Evolutionary conservation across 2,797 vertebrate genomes (phyloP), one percentile per base, ranked within the genome.

Genomic region (Mormyrops attenuatus): DNA sequence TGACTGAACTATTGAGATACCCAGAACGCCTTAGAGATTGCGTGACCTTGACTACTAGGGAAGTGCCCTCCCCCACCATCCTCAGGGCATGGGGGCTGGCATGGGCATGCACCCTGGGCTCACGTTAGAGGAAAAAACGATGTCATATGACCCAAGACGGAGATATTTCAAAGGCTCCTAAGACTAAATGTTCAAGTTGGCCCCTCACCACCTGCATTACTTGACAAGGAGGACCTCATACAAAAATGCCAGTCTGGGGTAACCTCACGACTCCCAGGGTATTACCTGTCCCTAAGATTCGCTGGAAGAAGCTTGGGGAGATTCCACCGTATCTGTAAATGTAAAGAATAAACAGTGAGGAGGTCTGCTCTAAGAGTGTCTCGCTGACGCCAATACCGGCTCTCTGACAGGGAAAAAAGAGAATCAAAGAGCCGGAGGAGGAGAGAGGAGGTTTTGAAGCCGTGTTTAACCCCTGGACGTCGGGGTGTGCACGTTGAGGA

Each of bases 401-500:
- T 53, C 73, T 34, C 41, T 52, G 17, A 15, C 17, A 13, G 34
- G 17, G 22, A 1, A 7, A 89, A 66, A 90, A 92, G 84, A 92
- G 92, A 90, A 92, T 91, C 92, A 92, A 89, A 90, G 55, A 34
- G 73, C 17, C 38, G 15, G 41, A 44, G 73, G 89, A 85, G 49
- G 34, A 73, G 89, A 57, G 20, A 73, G 84, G 86, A 88, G 93
- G 92, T 95, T 93, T 92, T 91, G 92, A 94, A 94, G 92, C 94
- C 90, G 90, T 93, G 92, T 93, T 94, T 94, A 92, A 93, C 94
- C 92, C 92, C 93, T 91, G 90, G 93, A 90, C 93, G 93, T 95
- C 94, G 93, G 93, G 94, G 94, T 94, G 94, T 94, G 15, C n/a
- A 94, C 94, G 95, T 93, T 93, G 95, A 89, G 90, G 93, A 95